phyloP scores from a whole-genome alignment of 2,113 vertebrate species.

The Trogon melanurus region DNA sequence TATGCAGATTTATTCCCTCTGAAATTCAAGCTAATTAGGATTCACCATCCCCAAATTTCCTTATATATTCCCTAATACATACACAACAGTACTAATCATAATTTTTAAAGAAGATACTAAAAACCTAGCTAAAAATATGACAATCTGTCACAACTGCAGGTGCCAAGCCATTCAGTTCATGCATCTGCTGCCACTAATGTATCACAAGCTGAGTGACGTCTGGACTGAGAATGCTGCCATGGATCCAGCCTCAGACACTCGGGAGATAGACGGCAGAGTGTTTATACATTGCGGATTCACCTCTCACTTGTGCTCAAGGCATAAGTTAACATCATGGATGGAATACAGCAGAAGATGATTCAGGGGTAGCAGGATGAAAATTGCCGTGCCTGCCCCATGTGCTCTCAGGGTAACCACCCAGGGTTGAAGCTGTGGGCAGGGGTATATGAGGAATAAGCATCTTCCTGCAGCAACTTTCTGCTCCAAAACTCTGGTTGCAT shows the following conservation, averaged over 20 bases:
- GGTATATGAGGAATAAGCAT: rapidly evolving
- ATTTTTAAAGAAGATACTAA: background rate
- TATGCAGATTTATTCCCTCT: background rate
- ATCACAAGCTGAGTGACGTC: rapidly evolving
- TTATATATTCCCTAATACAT: background rate
- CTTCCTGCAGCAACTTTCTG: background rate
- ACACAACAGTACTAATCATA: background rate
- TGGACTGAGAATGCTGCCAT: background rate
- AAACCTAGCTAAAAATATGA: background rate
- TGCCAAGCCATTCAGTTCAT: background rate
- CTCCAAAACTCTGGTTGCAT: background rate
- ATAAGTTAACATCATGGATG: background rate
- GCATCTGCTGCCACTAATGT: background rate
- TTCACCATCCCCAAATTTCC: background rate
- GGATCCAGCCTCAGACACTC: background rate
- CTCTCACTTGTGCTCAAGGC: background rate
- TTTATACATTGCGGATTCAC: background rate
- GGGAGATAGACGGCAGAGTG: background rate
- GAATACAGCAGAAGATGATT: background rate
- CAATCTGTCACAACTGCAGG: background rate
- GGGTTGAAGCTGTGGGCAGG: background rate
- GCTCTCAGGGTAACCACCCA: background rate
- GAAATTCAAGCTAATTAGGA: background rate
- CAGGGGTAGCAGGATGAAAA: rapidly evolving
- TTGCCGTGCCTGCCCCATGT: rapidly evolving